Percentiles rank a stretch among this genome's conserved stretches.
Evolutionary conservation across 2,888 invertebrate genomes (phyloP).

Genomic region (Aspidiotus rigidus): DNA sequence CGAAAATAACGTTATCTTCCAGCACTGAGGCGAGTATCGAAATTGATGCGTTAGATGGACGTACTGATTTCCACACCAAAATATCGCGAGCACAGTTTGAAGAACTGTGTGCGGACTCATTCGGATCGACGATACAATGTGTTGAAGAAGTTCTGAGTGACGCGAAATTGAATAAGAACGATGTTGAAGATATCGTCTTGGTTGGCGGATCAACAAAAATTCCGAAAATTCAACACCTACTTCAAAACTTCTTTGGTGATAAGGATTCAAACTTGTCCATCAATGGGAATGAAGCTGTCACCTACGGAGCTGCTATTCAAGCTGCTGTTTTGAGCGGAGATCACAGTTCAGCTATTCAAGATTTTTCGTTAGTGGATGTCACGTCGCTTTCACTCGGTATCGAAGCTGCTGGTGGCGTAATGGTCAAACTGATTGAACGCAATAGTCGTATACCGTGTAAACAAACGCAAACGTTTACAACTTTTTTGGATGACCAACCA

Average conservation of each 20-base stretch:
- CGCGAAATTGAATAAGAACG: slow-evolving; percentile 45
- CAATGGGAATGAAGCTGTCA: slow-evolving; percentile 96
- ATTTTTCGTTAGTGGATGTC: too few relatives aligned
- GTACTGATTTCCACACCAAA: slow-evolving; percentile 82
- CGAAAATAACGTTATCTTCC: slow-evolving; percentile 65
- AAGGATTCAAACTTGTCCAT: slow-evolving; percentile 71
- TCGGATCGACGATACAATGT: slow-evolving; percentile 56
- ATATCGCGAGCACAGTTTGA: slow-evolving; percentile 77
- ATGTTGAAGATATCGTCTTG: slow-evolving; percentile 46
- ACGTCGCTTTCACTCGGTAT: too few relatives aligned
- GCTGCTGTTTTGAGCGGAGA: slow-evolving; percentile 83
- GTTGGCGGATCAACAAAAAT: slow-evolving; percentile 46
- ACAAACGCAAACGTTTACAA: too few relatives aligned
- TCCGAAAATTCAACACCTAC: slow-evolving; percentile 42
- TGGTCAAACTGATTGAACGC: too few relatives aligned
- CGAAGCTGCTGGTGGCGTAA: too few relatives aligned
- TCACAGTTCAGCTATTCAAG: slow-evolving; percentile 44
- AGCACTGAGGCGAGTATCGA: slow-evolving; percentile 72
- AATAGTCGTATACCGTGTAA: too few relatives aligned
- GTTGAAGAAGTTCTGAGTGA: slow-evolving; percentile 45
- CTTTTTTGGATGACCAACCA: too few relatives aligned
- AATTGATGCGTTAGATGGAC: slow-evolving; percentile 81
- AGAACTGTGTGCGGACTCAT: slow-evolving; percentile 78
- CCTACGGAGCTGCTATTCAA: slow-evolving; percentile 92
- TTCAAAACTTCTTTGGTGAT: slow-evolving; percentile 43